Conservation (phyloP, 2,113 vertebrate genomes). For the Leptocoma aspasia region DNA sequence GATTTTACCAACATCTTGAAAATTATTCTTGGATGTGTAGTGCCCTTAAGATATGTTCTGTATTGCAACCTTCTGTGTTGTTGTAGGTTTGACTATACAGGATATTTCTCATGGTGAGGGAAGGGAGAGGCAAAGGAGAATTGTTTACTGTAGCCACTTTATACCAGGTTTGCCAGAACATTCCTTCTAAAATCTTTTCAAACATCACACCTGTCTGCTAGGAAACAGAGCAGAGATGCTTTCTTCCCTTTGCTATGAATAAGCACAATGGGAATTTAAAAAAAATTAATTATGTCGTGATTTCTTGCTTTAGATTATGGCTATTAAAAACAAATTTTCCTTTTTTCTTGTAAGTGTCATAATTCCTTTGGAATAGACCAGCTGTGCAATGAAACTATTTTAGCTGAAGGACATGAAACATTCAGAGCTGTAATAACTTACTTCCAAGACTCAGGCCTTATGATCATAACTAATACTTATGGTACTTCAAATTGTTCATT, state of each 20-base stretch:
- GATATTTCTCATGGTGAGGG: not conserved
- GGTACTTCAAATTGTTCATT: not conserved
- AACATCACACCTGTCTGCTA: not conserved
- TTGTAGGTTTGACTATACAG: not conserved
- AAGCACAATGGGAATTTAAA: not conserved
- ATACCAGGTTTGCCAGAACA: not conserved
- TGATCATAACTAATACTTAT: not conserved
- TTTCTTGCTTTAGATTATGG: not conserved
- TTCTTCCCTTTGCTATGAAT: not conserved
- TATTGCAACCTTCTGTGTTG: not conserved
- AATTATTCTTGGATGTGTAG: not conserved
- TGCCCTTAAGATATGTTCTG: not conserved
- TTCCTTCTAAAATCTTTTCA: not conserved
- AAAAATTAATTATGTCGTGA: not conserved
- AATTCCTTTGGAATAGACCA: constrained; percentile 25
- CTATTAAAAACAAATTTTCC: not conserved
- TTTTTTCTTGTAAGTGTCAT: constrained; percentile 5
- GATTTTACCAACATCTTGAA: not conserved
- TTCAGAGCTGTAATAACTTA: not conserved
- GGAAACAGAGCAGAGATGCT: not conserved
- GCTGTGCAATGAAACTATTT: not conserved
- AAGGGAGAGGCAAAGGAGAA: not conserved
- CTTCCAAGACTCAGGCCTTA: not conserved
- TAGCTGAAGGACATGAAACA: not conserved
- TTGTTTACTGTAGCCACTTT: not conserved